Conservation (phyloP, 2,888 invertebrate genomes). For the Callinectes sapidus region DNA sequence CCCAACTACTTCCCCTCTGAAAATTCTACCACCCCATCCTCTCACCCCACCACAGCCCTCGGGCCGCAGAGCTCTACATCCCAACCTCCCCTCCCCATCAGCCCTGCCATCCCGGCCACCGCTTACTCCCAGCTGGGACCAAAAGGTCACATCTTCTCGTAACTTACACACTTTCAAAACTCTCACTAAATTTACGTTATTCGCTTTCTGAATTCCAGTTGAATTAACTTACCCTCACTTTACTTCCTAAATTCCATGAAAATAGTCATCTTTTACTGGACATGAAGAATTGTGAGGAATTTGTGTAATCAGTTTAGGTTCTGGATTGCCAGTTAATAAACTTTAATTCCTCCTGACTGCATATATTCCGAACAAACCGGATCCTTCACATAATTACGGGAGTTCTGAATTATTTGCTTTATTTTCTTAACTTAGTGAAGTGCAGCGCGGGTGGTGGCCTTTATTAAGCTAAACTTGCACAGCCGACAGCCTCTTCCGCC, state of each 20-base stretch:
- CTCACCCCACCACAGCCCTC: not conserved
- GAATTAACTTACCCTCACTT: constrained; percentile 19
- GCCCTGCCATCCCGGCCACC: not conserved
- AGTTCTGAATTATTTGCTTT: not conserved
- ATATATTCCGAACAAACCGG: not conserved
- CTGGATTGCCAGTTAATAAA: not conserved
- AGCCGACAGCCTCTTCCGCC: not conserved
- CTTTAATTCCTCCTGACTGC: not conserved
- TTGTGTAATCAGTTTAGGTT: constrained; percentile 19
- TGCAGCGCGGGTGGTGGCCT: not conserved
- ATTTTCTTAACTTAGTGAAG: constrained; percentile 10
- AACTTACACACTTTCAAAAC: constrained; percentile 30
- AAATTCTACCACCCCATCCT: not conserved
- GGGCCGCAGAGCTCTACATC: not conserved
- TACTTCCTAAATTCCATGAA: constrained; percentile 16
- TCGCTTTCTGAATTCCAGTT: constrained; percentile 27
- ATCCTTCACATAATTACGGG: not conserved
- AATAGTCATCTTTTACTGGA: not conserved
- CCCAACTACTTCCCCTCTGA: not conserved
- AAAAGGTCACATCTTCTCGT: constrained; percentile 4
- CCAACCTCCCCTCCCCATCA: not conserved
- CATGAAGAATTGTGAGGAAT: not conserved
- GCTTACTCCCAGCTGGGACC: constrained; percentile 7
- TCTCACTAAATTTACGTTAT: constrained; percentile 18
- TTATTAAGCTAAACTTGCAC: not conserved